Conservation (phyloP, 1,140 invertebrate genomes). For the Heliconius nattereri region DNA sequence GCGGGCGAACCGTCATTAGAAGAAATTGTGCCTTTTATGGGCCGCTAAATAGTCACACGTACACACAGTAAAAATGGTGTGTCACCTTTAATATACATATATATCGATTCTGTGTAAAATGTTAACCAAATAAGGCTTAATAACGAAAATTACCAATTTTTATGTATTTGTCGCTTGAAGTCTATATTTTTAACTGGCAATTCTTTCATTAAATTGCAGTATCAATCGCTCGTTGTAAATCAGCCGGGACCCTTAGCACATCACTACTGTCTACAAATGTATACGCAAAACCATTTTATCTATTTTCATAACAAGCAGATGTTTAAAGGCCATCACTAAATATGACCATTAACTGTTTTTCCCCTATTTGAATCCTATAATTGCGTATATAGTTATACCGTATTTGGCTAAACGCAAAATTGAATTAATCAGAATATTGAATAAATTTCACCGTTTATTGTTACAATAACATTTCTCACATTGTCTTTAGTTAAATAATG, state of each 20-base stretch:
- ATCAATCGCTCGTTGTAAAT: constrained; percentile 40
- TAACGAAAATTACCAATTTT: constrained; percentile 22
- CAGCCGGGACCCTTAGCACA: constrained; percentile 45
- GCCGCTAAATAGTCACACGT: constrained; percentile 1
- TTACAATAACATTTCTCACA: neutral
- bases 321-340: constrained; percentile 57
- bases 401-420: constrained; percentile 43
- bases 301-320: constrained; percentile 60
- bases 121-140: constrained; percentile 25
- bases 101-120: constrained; percentile 4
- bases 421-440: neutral
- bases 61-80: constrained; percentile 12
- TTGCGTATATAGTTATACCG: constrained; percentile 42
- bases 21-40: neutral
- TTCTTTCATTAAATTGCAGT: constrained; percentile 31
- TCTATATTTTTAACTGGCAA: constrained; percentile 31
- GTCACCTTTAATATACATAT: constrained; percentile 17
- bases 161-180: constrained; percentile 13
- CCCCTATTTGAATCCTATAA: constrained; percentile 54
- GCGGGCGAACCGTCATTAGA: neutral
- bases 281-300: constrained; percentile 46
- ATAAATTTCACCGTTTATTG: neutral
- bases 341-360: constrained; percentile 51
- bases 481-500: neutral
- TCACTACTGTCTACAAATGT: constrained; percentile 44